Conservation (phyloP, 2,113 vertebrate genomes). For the Ictalurus punctatus region DNA sequence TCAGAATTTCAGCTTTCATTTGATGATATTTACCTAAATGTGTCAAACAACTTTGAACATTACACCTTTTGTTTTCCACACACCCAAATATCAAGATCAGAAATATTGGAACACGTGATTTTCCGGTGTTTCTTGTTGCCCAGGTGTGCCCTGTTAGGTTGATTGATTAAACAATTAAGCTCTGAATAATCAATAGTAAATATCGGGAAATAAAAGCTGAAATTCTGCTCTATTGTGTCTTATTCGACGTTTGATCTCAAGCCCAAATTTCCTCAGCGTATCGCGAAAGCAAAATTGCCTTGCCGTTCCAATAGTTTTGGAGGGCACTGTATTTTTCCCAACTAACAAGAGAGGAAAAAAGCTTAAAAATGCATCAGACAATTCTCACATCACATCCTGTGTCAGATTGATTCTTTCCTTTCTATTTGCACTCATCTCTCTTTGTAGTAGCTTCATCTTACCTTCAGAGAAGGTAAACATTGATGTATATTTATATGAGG, state of each 20-base stretch:
- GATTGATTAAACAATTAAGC: not conserved
- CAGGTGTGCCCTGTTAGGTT: not conserved
- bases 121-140: not conserved
- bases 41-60: not conserved
- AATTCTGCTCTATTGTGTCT: not conserved
- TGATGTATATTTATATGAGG: not conserved
- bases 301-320: not conserved
- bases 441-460: not conserved
- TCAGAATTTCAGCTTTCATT: not conserved
- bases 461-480: constrained; percentile 19
- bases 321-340: not conserved
- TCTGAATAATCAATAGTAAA: not conserved
- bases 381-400: not conserved
- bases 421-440: constrained; percentile 25
- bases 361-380: not conserved
- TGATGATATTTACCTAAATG: not conserved
- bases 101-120: not conserved
- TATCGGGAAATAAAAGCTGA: not conserved
- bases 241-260: not conserved
- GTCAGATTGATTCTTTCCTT: constrained; percentile 15
- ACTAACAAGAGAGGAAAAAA: not conserved
- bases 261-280: not conserved
- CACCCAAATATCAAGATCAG: not conserved
- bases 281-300: not conserved
- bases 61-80: not conserved